Percentiles rank a stretch among this genome's conserved stretches.
These are phyloP conservation scores for Urophycis tenuis DNA, from an alignment of 2,797 vertebrate genomes.

Conservation along the genomic window DNA sequence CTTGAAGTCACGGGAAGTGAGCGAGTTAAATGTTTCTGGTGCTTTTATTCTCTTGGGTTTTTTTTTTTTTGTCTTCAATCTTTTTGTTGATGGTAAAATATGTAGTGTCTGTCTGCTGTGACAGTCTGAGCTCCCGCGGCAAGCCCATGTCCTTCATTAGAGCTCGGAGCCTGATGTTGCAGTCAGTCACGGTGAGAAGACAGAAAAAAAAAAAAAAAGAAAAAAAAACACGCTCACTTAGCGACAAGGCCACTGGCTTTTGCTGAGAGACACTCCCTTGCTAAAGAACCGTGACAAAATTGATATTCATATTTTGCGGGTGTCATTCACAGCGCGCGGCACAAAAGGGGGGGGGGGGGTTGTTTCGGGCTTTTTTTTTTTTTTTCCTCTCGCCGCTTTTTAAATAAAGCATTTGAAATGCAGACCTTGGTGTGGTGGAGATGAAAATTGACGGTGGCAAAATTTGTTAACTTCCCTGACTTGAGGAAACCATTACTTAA, in stretches of 20 bases:
- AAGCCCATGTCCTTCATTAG: neutral
- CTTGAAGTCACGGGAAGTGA: neutral
- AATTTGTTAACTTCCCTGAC: neutral
- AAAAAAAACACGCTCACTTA: constrained; percentile 4
- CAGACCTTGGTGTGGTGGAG: neutral
- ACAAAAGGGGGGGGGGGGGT: too few species aligned
- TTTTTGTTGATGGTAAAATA: constrained; percentile 1
- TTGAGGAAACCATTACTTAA: neutral
- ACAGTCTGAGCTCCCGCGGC: neutral
- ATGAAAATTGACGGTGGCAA: neutral
- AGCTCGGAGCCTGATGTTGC: constrained; percentile 1
- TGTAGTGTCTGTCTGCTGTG: constrained; percentile 4
- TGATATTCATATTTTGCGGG: neutral
- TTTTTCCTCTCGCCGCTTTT: neutral
- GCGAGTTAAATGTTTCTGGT: neutral
- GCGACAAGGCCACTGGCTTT: neutral
- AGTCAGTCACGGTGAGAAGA: constrained; percentile 2
- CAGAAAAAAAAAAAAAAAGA: too few species aligned
- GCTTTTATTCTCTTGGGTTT: neutral
- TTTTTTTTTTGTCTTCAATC: too few species aligned
- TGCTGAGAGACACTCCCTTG: neutral
- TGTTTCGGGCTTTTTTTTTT: neutral
- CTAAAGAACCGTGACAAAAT: constrained; percentile 7
- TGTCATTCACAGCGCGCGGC: neutral
- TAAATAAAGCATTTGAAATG: neutral